Evolutionary conservation across 2,797 vertebrate species (phyloP), one percentile per base, ranked within the genome.

Genomic region (Coranthus polyacanthus): DNA sequence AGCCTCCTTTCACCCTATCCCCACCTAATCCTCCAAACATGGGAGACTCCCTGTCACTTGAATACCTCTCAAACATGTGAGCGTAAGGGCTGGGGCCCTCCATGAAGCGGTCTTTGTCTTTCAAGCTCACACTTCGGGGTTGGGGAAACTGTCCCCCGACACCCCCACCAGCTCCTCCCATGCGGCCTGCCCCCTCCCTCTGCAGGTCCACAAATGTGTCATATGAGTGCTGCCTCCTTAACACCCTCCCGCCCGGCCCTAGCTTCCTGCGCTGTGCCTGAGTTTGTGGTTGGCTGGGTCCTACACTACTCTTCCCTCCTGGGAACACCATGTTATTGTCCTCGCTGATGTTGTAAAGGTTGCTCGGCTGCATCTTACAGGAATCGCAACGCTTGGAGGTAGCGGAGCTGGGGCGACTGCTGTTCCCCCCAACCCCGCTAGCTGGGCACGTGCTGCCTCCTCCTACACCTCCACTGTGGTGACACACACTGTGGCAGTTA

Each of bases 181-280:
- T 89, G 44, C 91, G 92, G n/a, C 89, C 79, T 10, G 90, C 81
- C 49, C 97, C 98, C 87, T 98, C 98, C 75, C 97, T 97, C 92
- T 99, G 98, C 88, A 99, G 94, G 89, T 99, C 98, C 89, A 99
- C 98, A 87, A 99, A 98, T 18, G 98, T 98, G 89, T 99, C 98
- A 0, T 99, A 99, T 16, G 98, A 99, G 90, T 99, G 98, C 79
- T 99, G 98, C 87, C 98, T 95, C 58, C 97, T 93, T 69, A 99
- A 94, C 58, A 97, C 97, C 93, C 95, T 96, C 75, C 98, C 95
- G 13, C 94, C 97, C 6, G 93, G 92, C 51, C 93, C 93, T 59
- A 92, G 79, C 83, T 94, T 94, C 78, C 94, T 92, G 75, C 92
- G 93, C 82, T 94, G 94, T 67, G 78, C 87, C 83, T 94, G 94